Conservation (phyloP, 2,113 vertebrate genomes). For the Arizona elegans region DNA sequence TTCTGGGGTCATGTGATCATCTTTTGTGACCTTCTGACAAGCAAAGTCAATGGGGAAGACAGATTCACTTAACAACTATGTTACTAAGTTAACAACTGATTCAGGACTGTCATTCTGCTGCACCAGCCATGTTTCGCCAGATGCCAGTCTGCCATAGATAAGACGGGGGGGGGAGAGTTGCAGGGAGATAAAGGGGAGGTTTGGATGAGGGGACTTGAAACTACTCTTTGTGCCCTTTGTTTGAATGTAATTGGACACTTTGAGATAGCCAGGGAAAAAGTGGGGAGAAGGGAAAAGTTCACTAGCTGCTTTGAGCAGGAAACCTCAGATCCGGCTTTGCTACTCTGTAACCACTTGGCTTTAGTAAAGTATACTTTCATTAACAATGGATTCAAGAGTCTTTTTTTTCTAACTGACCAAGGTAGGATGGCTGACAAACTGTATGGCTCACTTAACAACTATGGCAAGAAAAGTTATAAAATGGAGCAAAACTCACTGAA, state of each 20-base stretch:
- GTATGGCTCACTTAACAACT: background rate
- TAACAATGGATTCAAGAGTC: background rate
- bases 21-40: background rate
- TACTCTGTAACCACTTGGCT: background rate
- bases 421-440: background rate
- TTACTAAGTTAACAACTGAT: background rate
- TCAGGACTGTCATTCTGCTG: background rate
- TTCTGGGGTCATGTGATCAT: background rate
- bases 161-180: background rate
- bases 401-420: background rate
- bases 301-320: background rate
- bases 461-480: background rate
- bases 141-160: background rate
- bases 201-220: background rate
- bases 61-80: background rate
- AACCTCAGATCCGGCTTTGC: background rate
- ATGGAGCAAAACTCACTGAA: background rate
- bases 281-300: background rate
- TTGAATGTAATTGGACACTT: background rate
- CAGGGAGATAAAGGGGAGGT: background rate
- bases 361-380: background rate
- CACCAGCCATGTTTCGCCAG: background rate
- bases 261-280: background rate
- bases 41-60: background rate
- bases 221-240: background rate